A percentile compares a stretch with the other conserved stretches of the same genome.
Evolutionary conservation across 2,888 invertebrate genomes (phyloP).

Genomic region (Watsonalla binaria): DNA sequence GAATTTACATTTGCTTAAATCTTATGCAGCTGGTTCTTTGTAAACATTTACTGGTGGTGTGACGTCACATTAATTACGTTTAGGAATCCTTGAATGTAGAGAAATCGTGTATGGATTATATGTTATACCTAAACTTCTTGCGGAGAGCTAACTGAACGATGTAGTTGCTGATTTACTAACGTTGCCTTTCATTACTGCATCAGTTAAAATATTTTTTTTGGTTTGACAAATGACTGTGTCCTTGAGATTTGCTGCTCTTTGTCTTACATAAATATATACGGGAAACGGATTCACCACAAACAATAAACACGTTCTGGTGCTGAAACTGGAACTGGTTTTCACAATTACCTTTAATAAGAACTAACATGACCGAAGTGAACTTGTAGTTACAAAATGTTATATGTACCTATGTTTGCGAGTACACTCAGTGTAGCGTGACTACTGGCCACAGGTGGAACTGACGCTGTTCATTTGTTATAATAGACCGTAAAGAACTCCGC

Average conservation of each 20-base stretch:
- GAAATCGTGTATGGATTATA: not conserved
- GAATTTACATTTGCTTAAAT: conserved; percentile 50
- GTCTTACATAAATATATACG: no score
- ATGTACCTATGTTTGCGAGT: no score
- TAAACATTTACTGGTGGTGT: conserved; percentile 13
- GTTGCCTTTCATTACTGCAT: not conserved
- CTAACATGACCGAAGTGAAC: not conserved
- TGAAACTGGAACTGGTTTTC: not conserved
- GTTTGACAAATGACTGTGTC: not conserved
- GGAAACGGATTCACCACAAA: no score
- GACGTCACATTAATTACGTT: conserved; percentile 1
- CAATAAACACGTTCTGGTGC: no score
- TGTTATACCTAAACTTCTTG: no score
- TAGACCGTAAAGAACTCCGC: no score
- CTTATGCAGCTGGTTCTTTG: conserved; percentile 47
- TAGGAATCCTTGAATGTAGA: conserved; percentile 1
- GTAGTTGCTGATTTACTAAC: not conserved
- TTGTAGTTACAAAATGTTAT: no score
- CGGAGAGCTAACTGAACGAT: not conserved
- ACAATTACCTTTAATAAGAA: not conserved
- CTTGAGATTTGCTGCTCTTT: not conserved
- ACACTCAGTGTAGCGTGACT: not conserved
- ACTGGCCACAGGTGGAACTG: not conserved
- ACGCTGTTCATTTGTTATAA: no score
- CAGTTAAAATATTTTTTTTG: not conserved